phyloP scores from a whole-genome alignment of 2,888 invertebrate genomes.

The Eilema sororculum region DNA sequence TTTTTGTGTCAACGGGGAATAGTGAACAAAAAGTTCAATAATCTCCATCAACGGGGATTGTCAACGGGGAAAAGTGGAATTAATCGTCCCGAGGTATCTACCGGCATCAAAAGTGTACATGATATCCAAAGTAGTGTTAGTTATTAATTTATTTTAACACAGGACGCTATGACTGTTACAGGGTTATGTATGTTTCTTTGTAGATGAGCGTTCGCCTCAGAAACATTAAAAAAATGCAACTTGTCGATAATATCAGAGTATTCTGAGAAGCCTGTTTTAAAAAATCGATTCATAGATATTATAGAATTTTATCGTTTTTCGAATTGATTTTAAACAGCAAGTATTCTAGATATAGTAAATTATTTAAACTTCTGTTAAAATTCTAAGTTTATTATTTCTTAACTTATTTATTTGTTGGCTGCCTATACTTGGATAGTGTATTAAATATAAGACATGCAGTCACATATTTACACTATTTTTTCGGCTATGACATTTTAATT shows the following conservation, averaged over 20 bases:
- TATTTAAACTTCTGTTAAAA: neutral
- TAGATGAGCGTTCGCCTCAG: neutral
- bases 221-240: neutral
- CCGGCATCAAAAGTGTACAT: constrained; percentile 17
- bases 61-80: too few relatives aligned
- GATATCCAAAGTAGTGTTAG: constrained; percentile 29
- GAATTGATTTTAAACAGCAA: neutral
- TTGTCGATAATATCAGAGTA: neutral
- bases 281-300: neutral
- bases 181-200: neutral
- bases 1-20: too few relatives aligned
- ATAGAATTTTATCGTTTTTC: neutral
- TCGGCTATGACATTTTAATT: neutral
- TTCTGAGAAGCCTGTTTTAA: neutral
- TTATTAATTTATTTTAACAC: constrained; percentile 21
- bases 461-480: neutral
- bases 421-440: neutral
- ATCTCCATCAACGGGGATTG: too few relatives aligned
- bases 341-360: neutral
- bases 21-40: too few relatives aligned
- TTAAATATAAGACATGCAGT: neutral
- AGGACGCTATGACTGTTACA: constrained; percentile 14
- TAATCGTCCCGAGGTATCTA: too few relatives aligned
- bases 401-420: neutral
- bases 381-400: neutral